phyloP scores from a whole-genome alignment of 1,140 invertebrate species.

The Platyscapa corneri region DNA sequence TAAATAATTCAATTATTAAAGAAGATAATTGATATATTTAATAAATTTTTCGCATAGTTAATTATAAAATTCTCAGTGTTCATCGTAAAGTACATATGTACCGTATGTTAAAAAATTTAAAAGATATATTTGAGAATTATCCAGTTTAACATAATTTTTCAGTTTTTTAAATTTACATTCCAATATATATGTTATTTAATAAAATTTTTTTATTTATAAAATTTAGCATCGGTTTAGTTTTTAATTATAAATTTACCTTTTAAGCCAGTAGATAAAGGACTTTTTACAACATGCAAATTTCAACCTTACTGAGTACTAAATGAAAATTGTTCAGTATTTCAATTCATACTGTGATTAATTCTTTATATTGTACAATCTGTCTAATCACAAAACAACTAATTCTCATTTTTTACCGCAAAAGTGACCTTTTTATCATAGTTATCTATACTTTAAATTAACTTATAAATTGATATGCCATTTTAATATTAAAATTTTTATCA shows the following conservation, averaged over 20 bases:
- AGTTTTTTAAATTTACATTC: not conserved
- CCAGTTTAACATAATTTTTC: too few relatives aligned
- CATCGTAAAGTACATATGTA: not conserved
- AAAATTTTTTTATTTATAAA: not conserved
- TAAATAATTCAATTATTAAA: too few relatives aligned
- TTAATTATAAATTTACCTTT: not conserved
- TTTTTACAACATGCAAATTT: slow-evolving; percentile 1
- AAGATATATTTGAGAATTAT: too few relatives aligned
- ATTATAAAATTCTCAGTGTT: not conserved
- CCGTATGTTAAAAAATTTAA: too few relatives aligned
- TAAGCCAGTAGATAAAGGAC: not conserved
- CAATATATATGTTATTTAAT: not conserved
- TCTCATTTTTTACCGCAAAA: not conserved
- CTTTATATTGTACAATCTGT: not conserved
- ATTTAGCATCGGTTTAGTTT: not conserved
- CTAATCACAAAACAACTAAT: slow-evolving; percentile 1
- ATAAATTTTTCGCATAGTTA: not conserved
- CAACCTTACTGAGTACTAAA: not conserved
- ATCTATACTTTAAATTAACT: not conserved
- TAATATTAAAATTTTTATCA: not conserved
- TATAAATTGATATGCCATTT: not conserved
- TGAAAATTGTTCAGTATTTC: not conserved
- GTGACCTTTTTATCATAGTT: not conserved
- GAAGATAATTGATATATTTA: too few relatives aligned
- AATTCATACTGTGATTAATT: not conserved